Conservation (phyloP, 2,113 vertebrate genomes). For the Cyanoramphus novaezelandiae region DNA sequence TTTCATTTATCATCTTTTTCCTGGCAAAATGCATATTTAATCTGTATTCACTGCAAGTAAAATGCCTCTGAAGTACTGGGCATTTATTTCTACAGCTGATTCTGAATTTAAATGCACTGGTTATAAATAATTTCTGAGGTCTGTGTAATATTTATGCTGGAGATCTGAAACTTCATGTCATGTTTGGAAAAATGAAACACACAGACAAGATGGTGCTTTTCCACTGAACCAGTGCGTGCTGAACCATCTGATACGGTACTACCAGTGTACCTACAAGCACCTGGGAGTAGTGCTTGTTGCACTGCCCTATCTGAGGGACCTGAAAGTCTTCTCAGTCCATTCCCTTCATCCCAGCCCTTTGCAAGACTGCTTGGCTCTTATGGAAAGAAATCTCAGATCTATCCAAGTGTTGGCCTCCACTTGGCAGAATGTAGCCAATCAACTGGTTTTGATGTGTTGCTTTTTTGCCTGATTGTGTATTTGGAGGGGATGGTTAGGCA, state of each 20-base stretch:
- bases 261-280: neutral
- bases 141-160: slow-evolving; percentile 41
- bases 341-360: accelerated
- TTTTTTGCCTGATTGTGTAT: neutral
- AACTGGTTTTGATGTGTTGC: accelerated
- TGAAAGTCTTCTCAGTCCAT: neutral
- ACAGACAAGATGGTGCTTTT: neutral
- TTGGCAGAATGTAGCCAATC: neutral
- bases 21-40: slow-evolving; percentile 18
- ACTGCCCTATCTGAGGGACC: neutral
- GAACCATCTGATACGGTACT: accelerated
- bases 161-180: slow-evolving; percentile 15
- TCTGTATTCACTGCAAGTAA: slow-evolving; percentile 11
- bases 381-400: neutral
- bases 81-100: slow-evolving; percentile 34
- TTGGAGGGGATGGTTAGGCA: neutral
- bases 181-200: neutral
- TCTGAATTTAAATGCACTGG: slow-evolving; percentile 15
- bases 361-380: neutral
- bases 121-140: slow-evolving; percentile 50
- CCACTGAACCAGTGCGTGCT: neutral
- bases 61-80: slow-evolving; percentile 6
- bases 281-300: accelerated
- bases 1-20: neutral
- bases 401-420: neutral